Evolutionary conservation across 2,113 vertebrate genomes (phyloP), one percentile per base, ranked within the genome.

Genomic region (Laticauda colubrina): DNA sequence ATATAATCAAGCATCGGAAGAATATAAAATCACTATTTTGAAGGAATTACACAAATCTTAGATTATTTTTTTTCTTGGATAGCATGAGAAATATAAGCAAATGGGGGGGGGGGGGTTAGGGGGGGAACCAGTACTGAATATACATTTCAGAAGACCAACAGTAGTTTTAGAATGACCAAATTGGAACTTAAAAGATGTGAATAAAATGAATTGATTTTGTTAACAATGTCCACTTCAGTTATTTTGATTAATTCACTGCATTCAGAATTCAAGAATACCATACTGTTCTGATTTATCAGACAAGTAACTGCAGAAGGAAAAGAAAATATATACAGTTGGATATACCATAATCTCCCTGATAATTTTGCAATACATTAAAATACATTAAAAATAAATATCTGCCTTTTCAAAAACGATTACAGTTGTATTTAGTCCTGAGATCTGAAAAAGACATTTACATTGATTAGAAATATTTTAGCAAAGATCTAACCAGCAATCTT

Each of bases 361-460:
- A 88, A 91, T 61, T 61, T 48, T 69, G 20, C 1, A 21, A 24
- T 53, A 23, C 5, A 15, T 69, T 51, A 14, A 29, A 56, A 88
- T 53, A 23, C 3, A 15, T 69, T 51, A 21, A 29, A 56, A 88
- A 92, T 4, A 89, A 29, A 43, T 21, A 55, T 81, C 75, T 81
- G 75, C 7, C 45, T 92, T 81, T 56, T 29, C 18, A 57, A 85
- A 85, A 91, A 45, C 9, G 4, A 34, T 53, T 51, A 39, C 48
- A 39, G 21, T 15, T 69, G 43, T 54, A 75, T 69, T 87, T 45
- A 45, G 8, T 26, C 24, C n/a, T 43, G 61, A 87, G 15, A 15
- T 81, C 24, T 55, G 48, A 55, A 90, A 75, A 85, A 26, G n/a
- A 85, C 69, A 57, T 85, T 85, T 95, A 93, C 3, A 94, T 89